Evolutionary conservation across 1,140 invertebrate genomes (phyloP).

Genomic region (Neodiprion pinetum): DNA sequence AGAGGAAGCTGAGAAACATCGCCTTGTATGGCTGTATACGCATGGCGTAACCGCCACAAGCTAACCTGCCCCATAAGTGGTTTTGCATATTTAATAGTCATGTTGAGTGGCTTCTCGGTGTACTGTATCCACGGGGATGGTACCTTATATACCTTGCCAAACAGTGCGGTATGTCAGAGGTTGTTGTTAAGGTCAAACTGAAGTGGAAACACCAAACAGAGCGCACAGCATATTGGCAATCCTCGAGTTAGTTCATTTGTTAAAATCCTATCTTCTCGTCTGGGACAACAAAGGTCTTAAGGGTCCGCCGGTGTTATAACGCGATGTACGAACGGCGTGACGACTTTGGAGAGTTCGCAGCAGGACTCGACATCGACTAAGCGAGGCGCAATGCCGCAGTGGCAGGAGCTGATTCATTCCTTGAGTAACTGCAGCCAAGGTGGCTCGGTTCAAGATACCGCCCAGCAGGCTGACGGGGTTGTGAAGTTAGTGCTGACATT

Average conservation of each 20-base stretch:
- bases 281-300: no score
- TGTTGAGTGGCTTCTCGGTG: neutral
- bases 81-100: slow-evolving; percentile 4
- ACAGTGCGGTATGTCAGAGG: neutral
- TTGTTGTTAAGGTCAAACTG: neutral
- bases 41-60: neutral
- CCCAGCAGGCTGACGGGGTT: slow-evolving; percentile 16
- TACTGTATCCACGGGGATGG: no score
- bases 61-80: neutral
- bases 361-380: slow-evolving; percentile 25
- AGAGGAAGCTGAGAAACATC: neutral
- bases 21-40: neutral
- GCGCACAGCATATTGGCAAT: neutral
- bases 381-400: slow-evolving; percentile 33
- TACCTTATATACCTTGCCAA: neutral
- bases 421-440: neutral
- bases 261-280: no score
- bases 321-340: no score
- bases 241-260: neutral
- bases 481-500: slow-evolving; percentile 40
- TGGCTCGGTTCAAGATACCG: slow-evolving; percentile 7
- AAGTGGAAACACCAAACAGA: neutral
- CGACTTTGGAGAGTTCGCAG: no score
- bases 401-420: slow-evolving; percentile 28
- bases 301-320: no score